Base-by-base conservation (phyloP, 2,888 invertebrate genomes). In the Imbricaverruca yamaguchii region DNA sequence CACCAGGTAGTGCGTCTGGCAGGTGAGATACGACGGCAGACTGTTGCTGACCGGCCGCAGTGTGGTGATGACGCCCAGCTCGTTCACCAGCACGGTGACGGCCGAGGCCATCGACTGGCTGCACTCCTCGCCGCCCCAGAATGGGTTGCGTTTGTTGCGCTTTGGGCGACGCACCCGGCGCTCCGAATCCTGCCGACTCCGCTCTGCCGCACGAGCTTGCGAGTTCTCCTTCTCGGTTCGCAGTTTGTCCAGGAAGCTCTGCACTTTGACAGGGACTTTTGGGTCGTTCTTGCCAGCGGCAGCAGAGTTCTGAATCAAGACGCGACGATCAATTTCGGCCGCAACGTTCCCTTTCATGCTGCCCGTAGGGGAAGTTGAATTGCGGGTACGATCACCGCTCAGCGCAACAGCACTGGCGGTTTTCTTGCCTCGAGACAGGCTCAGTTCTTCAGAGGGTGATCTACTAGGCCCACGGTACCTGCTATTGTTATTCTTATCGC, bases 1-100 rank as follows among this genome's bases (percentile, higher is more conserved):
- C 74, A 74, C 74, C 74, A 74, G 74, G 74, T 74, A 74, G 74
- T 74, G 74, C 3, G 74, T 74, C 74, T 74, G 74, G 13, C 74
- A 74, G 74, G 74, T 74, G 18, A 74, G 53, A 18, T 74, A 74
- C 18, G 74, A 7, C 8, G 74, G 74, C 53, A 74, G 74, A 8
- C 53, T 53, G 74, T 74, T 74, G 21, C 53, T 74, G 53, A 74
- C 74, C 18, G 74, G 74, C 18, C 74, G 74, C 74, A 74, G 74
- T 7, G 74, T 74, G 18, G 74, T 74, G 74, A 74, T 74, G 53
- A 74, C 53, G 21, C 74, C 74, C 15, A 74, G 74, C 21, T 74
- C 74, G 74, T 74, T 74, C 23, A 74, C 74, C 53, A 74, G 74
- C 74, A 74, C 74, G 6, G 74, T 74, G 7, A 74, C 74, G 12